Evolutionary conservation across 2,797 vertebrate species (phyloP).

Genomic region (Steatocranus sp.): DNA sequence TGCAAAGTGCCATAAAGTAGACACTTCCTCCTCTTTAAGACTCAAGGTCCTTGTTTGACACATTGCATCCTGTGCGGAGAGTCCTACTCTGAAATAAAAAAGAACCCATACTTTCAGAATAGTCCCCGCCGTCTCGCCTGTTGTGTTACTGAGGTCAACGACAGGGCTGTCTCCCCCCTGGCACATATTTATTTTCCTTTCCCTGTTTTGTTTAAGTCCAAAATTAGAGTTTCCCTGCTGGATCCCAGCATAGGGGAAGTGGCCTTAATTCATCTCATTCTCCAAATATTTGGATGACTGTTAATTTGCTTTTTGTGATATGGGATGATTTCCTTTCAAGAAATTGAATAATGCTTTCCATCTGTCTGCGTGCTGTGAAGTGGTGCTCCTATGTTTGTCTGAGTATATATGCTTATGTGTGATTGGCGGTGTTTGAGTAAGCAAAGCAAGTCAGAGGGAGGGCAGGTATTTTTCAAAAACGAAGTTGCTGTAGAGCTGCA

Average conservation of each 20-base stretch:
- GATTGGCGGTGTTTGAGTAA: neutral
- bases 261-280: conserved; percentile 40
- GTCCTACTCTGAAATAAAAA: conserved; percentile 8
- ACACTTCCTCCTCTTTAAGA: conserved; percentile 54
- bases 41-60: conserved; percentile 40
- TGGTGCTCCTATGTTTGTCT: conserved; percentile 13
- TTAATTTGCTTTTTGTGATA: conserved; percentile 71
- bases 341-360: conserved; percentile 70
- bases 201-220: conserved; percentile 51
- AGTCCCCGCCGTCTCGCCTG: neutral
- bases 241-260: conserved; percentile 20
- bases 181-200: conserved; percentile 52
- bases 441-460: conserved; percentile 4
- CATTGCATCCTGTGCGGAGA: conserved; percentile 49
- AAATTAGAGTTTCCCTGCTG: conserved; percentile 58
- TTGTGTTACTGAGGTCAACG: conserved; percentile 50
- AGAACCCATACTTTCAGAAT: conserved; percentile 17
- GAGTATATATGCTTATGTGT: neutral
- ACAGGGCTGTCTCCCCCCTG: neutral
- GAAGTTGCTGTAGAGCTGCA: neutral
- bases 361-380: conserved; percentile 25
- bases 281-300: conserved; percentile 72
- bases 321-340: conserved; percentile 66
- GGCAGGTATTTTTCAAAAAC: neutral
- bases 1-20: conserved; percentile 46